These are phyloP conservation scores for Aptenodytes patagonicus DNA, from an alignment of 2,113 vertebrate genomes.

Conservation along the genomic window DNA sequence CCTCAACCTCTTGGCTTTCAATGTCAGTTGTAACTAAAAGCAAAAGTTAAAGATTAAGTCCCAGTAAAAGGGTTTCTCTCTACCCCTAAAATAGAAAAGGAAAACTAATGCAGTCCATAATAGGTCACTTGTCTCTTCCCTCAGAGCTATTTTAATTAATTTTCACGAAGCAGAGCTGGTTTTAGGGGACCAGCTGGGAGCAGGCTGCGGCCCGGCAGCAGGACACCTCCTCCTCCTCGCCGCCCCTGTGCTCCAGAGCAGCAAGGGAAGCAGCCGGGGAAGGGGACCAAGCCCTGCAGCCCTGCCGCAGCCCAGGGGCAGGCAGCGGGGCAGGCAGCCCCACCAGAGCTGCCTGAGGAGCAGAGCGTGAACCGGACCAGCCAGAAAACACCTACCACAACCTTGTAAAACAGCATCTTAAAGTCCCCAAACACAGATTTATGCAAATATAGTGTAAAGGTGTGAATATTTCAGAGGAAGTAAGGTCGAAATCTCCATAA, in stretches of 20 bases:
- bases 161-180: not conserved
- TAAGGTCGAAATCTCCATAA: not conserved
- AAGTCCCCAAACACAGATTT: not conserved
- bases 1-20: not conserved
- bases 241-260: rapidly evolving
- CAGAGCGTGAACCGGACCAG: not conserved
- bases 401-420: not conserved
- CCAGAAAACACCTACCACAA: not conserved
- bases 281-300: not conserved
- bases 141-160: not conserved
- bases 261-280: rapidly evolving
- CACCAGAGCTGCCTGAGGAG: not conserved
- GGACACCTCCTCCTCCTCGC: not conserved
- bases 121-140: not conserved
- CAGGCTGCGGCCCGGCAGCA: not conserved
- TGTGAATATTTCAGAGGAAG: not conserved
- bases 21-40: not conserved
- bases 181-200: not conserved
- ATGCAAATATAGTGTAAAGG: not conserved
- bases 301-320: not conserved
- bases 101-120: not conserved
- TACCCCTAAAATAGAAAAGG: not conserved
- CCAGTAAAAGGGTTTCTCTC: not conserved
- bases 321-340: not conserved
- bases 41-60: not conserved